Evolutionary conservation across 2,888 invertebrate species (phyloP), one percentile per base, ranked within the genome.

Genomic region (Tinea trinotella): DNA sequence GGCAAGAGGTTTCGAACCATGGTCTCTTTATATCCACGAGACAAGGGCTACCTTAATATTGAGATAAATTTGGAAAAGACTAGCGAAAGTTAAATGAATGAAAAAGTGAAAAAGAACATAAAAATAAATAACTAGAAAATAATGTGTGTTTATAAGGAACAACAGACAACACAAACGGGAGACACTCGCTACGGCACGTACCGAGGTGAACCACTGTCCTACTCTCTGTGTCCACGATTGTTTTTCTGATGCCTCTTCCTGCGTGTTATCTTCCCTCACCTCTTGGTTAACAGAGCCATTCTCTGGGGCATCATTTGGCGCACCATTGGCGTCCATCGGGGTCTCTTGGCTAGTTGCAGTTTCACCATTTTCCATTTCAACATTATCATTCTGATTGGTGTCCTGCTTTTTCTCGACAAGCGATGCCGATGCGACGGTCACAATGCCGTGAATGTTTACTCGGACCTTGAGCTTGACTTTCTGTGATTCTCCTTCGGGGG

Each of bases 401-500:
- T 87, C 82, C 57, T 88, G 90, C 65, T 91, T 92, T 67, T 93
- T 93, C 67, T 95, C 94, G 36, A 93, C 89, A 55, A 96, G 83
- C 0, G 94, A 91, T 3, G 99, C 99, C 54, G 93, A 93, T 9
- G 93, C 91, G 18, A 99, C 91, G 9, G 91, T 90, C 68, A 99
- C 92, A 57, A 98, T 92, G 53, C 99, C 99, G 74, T 99, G 94
- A 52, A 94, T 88, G 85, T 98, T 98, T 54, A 99, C 89, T 63
- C 98, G 90, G 4, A 97, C 96, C 87, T 98, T 99, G 3, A 99
- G 93, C 82, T 98, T 98, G 1, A 99, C 93, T 78, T 97, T 98
- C 59, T 96, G 93, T n/a, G 93, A 91, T 66, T 96, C 96, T 22
- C 97, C 97, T 58, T 95, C 95, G 0, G 93, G 78, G 20, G 92